phyloP scores from a whole-genome alignment of 2,888 invertebrate genomes.

The Zaprionus lineosus region DNA sequence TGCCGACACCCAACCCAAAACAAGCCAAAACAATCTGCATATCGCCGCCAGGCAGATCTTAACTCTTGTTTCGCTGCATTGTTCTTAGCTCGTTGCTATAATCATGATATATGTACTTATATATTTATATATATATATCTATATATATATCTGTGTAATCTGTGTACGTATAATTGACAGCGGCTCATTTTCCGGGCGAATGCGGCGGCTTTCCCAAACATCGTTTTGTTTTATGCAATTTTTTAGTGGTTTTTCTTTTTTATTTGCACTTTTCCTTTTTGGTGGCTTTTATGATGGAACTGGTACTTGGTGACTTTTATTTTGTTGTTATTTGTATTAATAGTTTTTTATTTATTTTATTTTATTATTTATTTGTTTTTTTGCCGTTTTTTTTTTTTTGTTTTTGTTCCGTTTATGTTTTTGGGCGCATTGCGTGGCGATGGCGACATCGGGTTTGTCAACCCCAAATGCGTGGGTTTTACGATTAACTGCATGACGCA shows the following conservation, averaged over 20 bases:
- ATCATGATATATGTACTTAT: slow-evolving; percentile 37
- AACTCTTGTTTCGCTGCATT: slow-evolving; percentile 54
- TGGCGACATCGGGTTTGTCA: slow-evolving; percentile 56
- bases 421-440: slow-evolving; percentile 55
- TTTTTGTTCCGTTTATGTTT: slow-evolving; percentile 1
- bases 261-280: slow-evolving; percentile 56
- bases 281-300: slow-evolving; percentile 64
- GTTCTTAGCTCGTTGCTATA: slow-evolving; percentile 55
- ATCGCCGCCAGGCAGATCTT: slow-evolving; percentile 57
- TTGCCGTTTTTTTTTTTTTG: slow-evolving; percentile 24
- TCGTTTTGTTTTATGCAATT: slow-evolving; percentile 23
- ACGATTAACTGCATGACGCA: slow-evolving; percentile 40
- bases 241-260: slow-evolving; percentile 34
- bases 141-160: slow-evolving; percentile 2
- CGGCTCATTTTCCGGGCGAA: slow-evolving; percentile 64
- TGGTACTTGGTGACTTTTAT: slow-evolving; percentile 44
- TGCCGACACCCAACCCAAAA: slow-evolving; percentile 23
- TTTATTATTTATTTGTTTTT: too few relatives aligned
- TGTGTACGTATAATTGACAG: slow-evolving; percentile 57
- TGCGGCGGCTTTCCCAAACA: slow-evolving; percentile 59
- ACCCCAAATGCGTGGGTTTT: slow-evolving; percentile 49
- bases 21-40: slow-evolving; percentile 60
- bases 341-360: slow-evolving; percentile 22
- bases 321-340: too few relatives aligned
- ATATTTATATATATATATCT: slow-evolving; percentile 8